phyloP scores from a whole-genome alignment of 1,140 invertebrate species.

The Halesus radiatus region DNA sequence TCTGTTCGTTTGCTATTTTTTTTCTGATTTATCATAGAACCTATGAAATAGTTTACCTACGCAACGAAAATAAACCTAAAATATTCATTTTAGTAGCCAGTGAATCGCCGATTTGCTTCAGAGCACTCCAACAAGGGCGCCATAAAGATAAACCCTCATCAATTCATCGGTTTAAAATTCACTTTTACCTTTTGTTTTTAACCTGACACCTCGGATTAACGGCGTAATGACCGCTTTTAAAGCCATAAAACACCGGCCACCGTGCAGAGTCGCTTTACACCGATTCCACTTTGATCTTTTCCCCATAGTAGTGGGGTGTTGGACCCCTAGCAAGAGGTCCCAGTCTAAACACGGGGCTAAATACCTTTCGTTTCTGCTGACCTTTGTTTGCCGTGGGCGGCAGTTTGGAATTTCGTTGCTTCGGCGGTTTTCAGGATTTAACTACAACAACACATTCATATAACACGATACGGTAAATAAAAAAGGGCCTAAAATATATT shows the following conservation, averaged over 20 bases:
- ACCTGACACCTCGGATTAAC: slow-evolving; percentile 6
- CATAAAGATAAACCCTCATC: too few species aligned
- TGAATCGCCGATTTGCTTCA: too few species aligned
- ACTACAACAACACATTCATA: slow-evolving; percentile 1
- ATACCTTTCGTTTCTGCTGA: slow-evolving; percentile 32
- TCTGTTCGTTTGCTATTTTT: too few species aligned
- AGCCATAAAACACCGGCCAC: slow-evolving; percentile 7
- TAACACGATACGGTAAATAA: too few species aligned
- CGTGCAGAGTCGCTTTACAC: background rate
- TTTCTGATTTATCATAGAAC: too few species aligned
- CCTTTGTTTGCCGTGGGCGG: slow-evolving; percentile 20
- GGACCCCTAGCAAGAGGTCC: background rate
- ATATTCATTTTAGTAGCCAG: too few species aligned
- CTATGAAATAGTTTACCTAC: too few species aligned
- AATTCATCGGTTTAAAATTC: background rate
- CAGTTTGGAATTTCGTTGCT: slow-evolving; percentile 6
- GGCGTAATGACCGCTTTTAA: background rate
- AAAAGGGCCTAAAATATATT: too few species aligned
- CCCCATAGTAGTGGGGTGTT: background rate
- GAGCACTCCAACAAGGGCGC: too few species aligned
- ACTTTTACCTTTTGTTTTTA: background rate
- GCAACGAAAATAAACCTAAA: too few species aligned
- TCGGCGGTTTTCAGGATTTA: slow-evolving; percentile 27
- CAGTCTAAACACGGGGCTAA: background rate
- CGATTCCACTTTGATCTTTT: slow-evolving; percentile 3